Base-by-base conservation (phyloP, 2,888 invertebrate species). In the Polydrusus cervinus region DNA sequence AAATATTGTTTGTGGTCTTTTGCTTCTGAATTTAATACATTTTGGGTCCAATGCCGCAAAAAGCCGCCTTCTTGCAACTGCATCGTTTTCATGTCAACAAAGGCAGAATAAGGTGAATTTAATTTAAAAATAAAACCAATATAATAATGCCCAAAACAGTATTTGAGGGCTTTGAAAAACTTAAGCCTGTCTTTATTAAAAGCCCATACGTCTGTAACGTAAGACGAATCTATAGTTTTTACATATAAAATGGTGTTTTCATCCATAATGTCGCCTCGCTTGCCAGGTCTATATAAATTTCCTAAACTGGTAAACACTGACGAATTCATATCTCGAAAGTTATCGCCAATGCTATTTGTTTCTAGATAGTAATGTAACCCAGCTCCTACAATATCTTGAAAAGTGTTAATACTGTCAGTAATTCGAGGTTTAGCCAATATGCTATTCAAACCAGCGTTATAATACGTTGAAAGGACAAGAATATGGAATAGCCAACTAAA, bases 21-120 rank as follows among this genome's bases (percentile, higher is more conserved):
- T 7, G 40, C 49, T 14, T 72, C 53, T 0, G 65, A 5, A 43
- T 25, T 45, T 38, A 69, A 53, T 40, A 53, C 20, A 3, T 1
- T 66, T 47, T 51, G 70, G 6, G 78, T 47, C 79, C 81, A 81
- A 61, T 79, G 71, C 14, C 68, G 43, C 0, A 79, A 8, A 16
- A 82, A 70, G 8, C 83, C 83, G 38, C 78, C 78, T 74, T 83
- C 82, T 1, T 79, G 57, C 43, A 81, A 71, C 55, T 69, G 67
- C 2, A 53, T 53, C 10, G 75, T 72, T 0, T 68, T 71, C 9
- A 65, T 61, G 47, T 81, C 72, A 47, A 82, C 76, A 25, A 78
- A 53, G 43, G 62, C 69, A 2, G 78, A 80, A 49, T 77, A 81
- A 2, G 83, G 83, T 0, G 83, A 83, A 55, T 80, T 60, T 57